phyloP scores from a whole-genome alignment of 2,797 vertebrate species.

The Nothura maculosa region DNA sequence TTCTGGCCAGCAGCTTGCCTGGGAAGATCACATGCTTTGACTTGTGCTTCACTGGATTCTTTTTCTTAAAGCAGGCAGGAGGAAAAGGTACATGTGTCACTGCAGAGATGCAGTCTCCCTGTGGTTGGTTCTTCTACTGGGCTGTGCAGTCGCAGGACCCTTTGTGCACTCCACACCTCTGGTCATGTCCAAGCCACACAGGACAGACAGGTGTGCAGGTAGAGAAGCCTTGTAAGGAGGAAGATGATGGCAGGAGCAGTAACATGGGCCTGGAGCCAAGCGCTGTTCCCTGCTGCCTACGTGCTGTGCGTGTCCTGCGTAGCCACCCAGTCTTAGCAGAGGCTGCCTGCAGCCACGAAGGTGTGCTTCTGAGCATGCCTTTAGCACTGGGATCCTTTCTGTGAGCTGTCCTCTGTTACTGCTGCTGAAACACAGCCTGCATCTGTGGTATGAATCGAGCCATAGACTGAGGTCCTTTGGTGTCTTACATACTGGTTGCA shows the following conservation, averaged over 20 bases:
- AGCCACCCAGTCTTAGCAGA: background rate
- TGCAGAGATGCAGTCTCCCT: background rate
- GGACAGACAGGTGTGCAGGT: accelerated
- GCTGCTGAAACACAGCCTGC: background rate
- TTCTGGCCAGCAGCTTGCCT: background rate
- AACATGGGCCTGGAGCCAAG: background rate
- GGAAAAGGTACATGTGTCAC: accelerated
- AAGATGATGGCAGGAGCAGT: background rate
- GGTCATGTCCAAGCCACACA: accelerated
- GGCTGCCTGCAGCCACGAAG: background rate
- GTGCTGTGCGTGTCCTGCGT: background rate
- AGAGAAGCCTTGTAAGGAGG: background rate
- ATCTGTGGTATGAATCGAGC: background rate
- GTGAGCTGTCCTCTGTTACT: background rate
- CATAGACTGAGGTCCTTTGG: background rate
- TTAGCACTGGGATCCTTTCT: background rate
- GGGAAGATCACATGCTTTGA: background rate
- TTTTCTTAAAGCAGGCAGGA: background rate
- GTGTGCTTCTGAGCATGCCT: background rate
- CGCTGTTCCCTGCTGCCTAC: background rate
- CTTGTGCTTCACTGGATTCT: background rate
- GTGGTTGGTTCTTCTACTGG: background rate
- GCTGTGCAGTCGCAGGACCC: background rate
- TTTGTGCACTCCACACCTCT: background rate
- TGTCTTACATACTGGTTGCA: background rate